phyloP scores from a whole-genome alignment of 2,888 invertebrate genomes.

The Mythimna loreyi region DNA sequence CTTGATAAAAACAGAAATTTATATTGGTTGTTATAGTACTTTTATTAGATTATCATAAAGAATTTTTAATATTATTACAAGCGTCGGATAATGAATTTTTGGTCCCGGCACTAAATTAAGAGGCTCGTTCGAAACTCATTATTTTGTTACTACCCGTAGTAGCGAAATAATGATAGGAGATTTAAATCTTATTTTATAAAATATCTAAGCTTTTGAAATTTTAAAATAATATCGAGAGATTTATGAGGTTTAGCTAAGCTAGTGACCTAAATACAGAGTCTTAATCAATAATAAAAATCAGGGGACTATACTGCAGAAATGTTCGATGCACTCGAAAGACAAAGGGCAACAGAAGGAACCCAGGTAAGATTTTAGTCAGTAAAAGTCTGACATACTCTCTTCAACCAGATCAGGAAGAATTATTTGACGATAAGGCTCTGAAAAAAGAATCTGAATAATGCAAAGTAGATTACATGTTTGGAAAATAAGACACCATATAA shows the following conservation, averaged over 20 bases:
- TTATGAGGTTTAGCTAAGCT: neutral
- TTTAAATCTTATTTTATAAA: neutral
- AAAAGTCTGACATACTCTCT: no score
- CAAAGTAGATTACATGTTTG: no score
- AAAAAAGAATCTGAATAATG: no score
- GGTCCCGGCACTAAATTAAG: constrained; percentile 18
- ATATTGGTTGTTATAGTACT: constrained; percentile 41
- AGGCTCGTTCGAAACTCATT: constrained; percentile 6
- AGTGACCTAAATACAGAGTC: no score
- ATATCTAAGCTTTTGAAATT: neutral
- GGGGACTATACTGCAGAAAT: constrained; percentile 59
- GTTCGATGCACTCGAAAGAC: constrained; percentile 52
- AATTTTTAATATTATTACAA: constrained; percentile 31
- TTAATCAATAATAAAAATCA: no score
- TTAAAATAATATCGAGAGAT: neutral
- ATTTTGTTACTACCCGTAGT: neutral
- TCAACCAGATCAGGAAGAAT: no score
- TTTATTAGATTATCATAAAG: constrained; percentile 36
- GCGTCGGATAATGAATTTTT: constrained; percentile 27
- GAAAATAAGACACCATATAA: no score
- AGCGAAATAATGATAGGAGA: constrained; percentile 1
- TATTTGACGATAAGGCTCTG: no score
- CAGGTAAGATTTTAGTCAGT: no score
- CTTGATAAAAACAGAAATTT: constrained; percentile 48
- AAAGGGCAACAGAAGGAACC: no score